A percentile compares a stretch with the other conserved stretches of the same genome.
Evolutionary conservation across 1,140 invertebrate species (phyloP).

Genomic region (Ips typographus): DNA sequence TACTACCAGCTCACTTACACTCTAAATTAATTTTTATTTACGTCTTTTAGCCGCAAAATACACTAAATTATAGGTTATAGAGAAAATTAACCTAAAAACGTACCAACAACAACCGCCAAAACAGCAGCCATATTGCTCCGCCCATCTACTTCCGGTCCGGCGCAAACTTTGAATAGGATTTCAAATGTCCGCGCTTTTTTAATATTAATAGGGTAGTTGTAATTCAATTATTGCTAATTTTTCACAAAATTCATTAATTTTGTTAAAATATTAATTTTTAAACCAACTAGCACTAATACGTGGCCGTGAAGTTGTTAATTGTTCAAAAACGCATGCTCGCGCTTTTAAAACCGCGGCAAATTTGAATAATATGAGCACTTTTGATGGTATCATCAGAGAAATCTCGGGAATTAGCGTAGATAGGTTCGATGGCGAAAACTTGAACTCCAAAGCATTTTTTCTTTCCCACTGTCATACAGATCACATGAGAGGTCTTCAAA

Average conservation of each 20-base stretch:
- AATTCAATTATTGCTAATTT: too few species aligned
- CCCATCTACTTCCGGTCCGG: constrained; percentile 28
- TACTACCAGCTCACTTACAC: background rate
- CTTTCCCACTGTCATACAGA: constrained; percentile 68
- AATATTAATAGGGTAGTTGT: too few species aligned
- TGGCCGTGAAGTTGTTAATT: background rate
- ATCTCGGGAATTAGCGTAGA: constrained; percentile 65
- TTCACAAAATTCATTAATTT: too few species aligned
- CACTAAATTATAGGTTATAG: constrained; percentile 45
- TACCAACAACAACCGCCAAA: constrained; percentile 44
- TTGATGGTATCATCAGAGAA: constrained; percentile 62
- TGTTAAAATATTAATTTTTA: too few species aligned
- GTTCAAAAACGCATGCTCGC: background rate
- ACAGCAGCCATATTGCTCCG: constrained; percentile 37
- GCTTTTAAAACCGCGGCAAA: background rate
- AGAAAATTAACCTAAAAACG: constrained; percentile 46
- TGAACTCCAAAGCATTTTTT: constrained; percentile 62
- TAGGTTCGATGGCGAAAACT: constrained; percentile 58
- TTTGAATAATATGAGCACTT: constrained; percentile 58
- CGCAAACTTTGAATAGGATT: constrained; percentile 30
- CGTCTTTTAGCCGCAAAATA: constrained; percentile 31
- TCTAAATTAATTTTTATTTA: constrained; percentile 14
- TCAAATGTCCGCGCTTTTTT: too few species aligned
- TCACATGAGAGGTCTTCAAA: constrained; percentile 63
- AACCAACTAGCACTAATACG: too few species aligned